These are phyloP conservation scores for Volucella bombylans DNA, from an alignment of 2,888 invertebrate species.

Conservation along the genomic window DNA sequence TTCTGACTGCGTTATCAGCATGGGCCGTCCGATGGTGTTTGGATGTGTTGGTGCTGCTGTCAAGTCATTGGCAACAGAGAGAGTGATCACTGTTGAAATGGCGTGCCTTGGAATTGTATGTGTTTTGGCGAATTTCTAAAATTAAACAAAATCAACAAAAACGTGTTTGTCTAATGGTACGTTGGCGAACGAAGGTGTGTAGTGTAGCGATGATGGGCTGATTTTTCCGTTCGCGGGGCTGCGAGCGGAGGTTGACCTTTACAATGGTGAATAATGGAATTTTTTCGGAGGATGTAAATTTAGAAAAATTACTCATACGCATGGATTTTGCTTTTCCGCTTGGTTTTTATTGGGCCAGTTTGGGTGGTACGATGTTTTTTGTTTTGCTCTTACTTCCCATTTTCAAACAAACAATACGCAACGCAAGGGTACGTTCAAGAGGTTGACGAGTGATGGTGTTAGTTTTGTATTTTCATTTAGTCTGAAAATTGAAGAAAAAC, in stretches of 20 bases:
- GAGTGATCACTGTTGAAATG: slow-evolving; percentile 31
- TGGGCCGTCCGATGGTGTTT: background rate
- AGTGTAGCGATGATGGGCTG: no score
- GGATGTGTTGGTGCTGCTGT: slow-evolving; percentile 10
- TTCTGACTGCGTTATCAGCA: slow-evolving; percentile 12
- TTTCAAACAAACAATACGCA: slow-evolving; percentile 9
- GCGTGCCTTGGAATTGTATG: background rate
- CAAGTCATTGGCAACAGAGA: slow-evolving; percentile 36
- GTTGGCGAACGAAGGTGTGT: no score
- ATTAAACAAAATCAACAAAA: background rate
- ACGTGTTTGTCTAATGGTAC: no score
- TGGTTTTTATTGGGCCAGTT: background rate
- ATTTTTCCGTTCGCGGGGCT: background rate
- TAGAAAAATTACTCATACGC: slow-evolving; percentile 32
- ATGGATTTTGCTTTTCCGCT: no score
- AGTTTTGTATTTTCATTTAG: no score
- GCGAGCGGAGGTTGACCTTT: slow-evolving; percentile 1
- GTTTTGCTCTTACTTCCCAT: slow-evolving; percentile 8
- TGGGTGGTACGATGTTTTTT: background rate
- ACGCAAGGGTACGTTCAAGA: background rate
- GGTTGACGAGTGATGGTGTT: no score
- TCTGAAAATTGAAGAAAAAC: no score
- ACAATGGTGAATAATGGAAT: background rate
- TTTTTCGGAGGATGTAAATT: slow-evolving; percentile 17
- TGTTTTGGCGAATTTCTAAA: slow-evolving; percentile 18